Evolutionary conservation across 2,888 invertebrate species (phyloP).

Genomic region (Sphinx pinastri): DNA sequence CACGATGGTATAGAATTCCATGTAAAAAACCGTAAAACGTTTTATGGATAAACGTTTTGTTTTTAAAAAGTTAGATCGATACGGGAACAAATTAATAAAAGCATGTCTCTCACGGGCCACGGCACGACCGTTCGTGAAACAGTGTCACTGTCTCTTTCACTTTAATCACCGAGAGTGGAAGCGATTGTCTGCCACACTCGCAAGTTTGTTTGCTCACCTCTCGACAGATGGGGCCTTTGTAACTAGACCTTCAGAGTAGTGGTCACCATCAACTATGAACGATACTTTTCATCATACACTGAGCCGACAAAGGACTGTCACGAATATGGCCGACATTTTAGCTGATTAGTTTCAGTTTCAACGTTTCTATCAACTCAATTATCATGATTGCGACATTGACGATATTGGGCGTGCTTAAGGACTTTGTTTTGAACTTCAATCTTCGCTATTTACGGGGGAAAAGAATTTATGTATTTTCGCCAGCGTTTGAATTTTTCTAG

Average conservation of each 20-base stretch:
- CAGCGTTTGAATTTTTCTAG: slow-evolving; percentile 48
- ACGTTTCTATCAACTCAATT: slow-evolving; percentile 3
- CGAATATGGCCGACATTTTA: slow-evolving; percentile 35
- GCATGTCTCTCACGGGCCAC: slow-evolving; percentile 60
- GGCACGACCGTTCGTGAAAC: slow-evolving; percentile 71
- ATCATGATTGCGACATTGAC: not conserved
- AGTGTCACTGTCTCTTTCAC: slow-evolving; percentile 78
- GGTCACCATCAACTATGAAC: slow-evolving; percentile 61
- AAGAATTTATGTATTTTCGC: slow-evolving; percentile 50
- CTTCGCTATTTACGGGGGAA: slow-evolving; percentile 31
- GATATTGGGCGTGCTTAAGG: not conserved
- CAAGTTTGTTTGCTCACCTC: slow-evolving; percentile 74
- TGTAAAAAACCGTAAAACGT: not conserved
- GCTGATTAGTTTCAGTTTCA: slow-evolving; percentile 50
- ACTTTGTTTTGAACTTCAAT: slow-evolving; percentile 3
- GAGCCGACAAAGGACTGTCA: slow-evolving; percentile 54
- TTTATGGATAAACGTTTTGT: slow-evolving; percentile 4
- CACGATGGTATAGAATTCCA: not conserved
- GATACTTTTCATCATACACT: slow-evolving; percentile 72
- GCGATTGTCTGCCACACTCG: slow-evolving; percentile 75
- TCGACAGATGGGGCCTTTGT: slow-evolving; percentile 76
- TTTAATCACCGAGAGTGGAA: slow-evolving; percentile 82
- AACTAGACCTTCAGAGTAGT: slow-evolving; percentile 65
- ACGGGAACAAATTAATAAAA: slow-evolving; percentile 58
- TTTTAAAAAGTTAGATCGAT: slow-evolving; percentile 42